Evolutionary conservation across 2,888 invertebrate genomes (phyloP).

Genomic region (Cerastoderma edule): DNA sequence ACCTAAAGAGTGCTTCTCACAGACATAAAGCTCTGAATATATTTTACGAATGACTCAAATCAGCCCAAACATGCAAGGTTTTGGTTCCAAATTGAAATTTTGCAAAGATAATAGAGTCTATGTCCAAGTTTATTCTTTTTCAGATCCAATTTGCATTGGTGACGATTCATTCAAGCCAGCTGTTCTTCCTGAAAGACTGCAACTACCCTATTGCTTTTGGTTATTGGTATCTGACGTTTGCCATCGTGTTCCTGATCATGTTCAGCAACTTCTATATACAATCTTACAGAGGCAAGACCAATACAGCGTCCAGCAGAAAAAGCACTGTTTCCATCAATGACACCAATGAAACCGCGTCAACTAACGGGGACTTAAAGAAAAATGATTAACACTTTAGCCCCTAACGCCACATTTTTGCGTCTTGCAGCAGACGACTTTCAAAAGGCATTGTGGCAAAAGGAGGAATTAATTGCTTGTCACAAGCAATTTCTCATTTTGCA

Average conservation of each 20-base stretch:
- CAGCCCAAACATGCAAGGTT: too few species aligned
- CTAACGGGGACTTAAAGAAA: neutral
- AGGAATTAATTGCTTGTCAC: too few species aligned
- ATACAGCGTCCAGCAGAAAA: neutral
- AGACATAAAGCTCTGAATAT: too few species aligned
- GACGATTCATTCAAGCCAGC: slow-evolving; percentile 92
- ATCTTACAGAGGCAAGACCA: slow-evolving; percentile 86
- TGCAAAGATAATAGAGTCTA: too few species aligned
- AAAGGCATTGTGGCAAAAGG: too few species aligned
- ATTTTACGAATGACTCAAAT: too few species aligned
- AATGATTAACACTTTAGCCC: too few species aligned
- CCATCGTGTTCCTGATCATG: slow-evolving; percentile 97
- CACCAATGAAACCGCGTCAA: neutral
- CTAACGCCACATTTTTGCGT: too few species aligned
- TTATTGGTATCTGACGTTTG: slow-evolving; percentile 96
- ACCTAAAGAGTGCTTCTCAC: too few species aligned
- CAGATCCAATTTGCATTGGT: slow-evolving; percentile 94
- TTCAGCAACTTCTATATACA: slow-evolving; percentile 97
- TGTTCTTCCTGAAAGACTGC: slow-evolving; percentile 91
- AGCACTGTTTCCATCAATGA: neutral
- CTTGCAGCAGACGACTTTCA: too few species aligned
- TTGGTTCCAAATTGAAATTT: too few species aligned
- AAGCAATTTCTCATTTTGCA: too few species aligned
- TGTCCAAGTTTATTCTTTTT: slow-evolving; percentile 81
- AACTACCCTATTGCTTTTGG: slow-evolving; percentile 90